phyloP scores from a whole-genome alignment of 2,888 invertebrate species.

The Trachelus troglodyta region DNA sequence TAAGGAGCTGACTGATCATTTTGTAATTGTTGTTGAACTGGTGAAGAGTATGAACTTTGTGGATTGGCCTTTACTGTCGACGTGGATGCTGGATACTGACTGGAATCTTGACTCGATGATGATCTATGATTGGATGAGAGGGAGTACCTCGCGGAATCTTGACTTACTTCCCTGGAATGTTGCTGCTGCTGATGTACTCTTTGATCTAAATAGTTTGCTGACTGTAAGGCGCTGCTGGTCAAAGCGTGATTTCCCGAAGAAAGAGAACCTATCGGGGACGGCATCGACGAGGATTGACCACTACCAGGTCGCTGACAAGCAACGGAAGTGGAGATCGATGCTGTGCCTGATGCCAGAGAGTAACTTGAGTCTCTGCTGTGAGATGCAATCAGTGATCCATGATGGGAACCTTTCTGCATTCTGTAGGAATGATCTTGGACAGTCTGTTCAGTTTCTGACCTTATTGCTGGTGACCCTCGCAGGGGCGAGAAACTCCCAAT shows the following conservation, averaged over 20 bases:
- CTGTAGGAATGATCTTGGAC: slow-evolving; percentile 20
- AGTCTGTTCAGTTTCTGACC: slow-evolving; percentile 36
- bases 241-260: slow-evolving; percentile 25
- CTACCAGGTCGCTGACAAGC: slow-evolving; percentile 48
- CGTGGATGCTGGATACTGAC: slow-evolving; percentile 31
- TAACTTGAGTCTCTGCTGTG: slow-evolving; percentile 56
- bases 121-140: slow-evolving; percentile 50
- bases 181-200: slow-evolving; percentile 16
- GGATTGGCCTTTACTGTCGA: slow-evolving; percentile 31
- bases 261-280: slow-evolving; percentile 26
- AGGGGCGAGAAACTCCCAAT: slow-evolving; percentile 54
- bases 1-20: slow-evolving; percentile 82
- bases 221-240: neutral
- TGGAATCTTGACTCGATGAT: slow-evolving; percentile 46
- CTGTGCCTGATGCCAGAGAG: slow-evolving; percentile 38
- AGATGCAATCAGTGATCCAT: slow-evolving; percentile 28
- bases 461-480: slow-evolving; percentile 39
- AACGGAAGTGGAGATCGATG: slow-evolving; percentile 39
- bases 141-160: slow-evolving; percentile 45
- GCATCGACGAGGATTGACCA: slow-evolving; percentile 37
- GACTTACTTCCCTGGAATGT: slow-evolving; percentile 53
- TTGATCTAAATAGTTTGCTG: slow-evolving; percentile 25
- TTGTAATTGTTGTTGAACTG: slow-evolving; percentile 36
- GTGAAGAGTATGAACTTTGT: slow-evolving; percentile 34
- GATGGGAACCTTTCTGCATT: slow-evolving; percentile 28